phyloP scores from a whole-genome alignment of 2,888 invertebrate species.

The Andrena minutula region DNA sequence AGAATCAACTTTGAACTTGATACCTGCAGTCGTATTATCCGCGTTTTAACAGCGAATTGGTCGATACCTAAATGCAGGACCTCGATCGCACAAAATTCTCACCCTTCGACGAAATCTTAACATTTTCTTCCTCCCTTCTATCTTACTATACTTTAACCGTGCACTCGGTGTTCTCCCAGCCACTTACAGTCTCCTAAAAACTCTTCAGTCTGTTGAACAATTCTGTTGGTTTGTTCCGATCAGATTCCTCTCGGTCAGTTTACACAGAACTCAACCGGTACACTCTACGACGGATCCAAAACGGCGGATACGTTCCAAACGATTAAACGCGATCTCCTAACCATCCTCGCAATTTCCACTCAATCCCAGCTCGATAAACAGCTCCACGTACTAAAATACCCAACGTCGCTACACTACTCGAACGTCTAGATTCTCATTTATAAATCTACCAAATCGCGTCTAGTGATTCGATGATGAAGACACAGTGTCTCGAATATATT shows the following conservation, averaged over 20 bases:
- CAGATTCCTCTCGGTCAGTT: conserved; percentile 1
- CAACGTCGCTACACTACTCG: too few species aligned
- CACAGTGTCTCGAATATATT: too few species aligned
- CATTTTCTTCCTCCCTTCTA: not conserved
- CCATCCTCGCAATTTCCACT: not conserved
- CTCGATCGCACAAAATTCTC: not conserved
- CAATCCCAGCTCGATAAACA: not conserved
- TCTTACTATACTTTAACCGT: not conserved
- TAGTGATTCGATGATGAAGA: too few species aligned
- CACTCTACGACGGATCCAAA: not conserved
- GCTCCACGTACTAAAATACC: too few species aligned
- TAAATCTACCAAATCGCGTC: too few species aligned
- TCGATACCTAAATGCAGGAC: not conserved
- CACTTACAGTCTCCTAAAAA: not conserved
- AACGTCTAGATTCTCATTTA: too few species aligned
- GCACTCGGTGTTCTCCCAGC: not conserved
- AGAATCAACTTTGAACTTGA: not conserved
- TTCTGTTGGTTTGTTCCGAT: not conserved
- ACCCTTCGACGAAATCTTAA: not conserved
- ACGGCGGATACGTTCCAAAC: conserved; percentile 15
- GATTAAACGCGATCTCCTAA: conserved; percentile 6
- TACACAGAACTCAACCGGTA: not conserved
- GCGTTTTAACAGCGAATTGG: not conserved
- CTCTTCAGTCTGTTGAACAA: not conserved
- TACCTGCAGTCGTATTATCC: not conserved